Evolutionary conservation across 1,140 invertebrate species (phyloP).

Genomic region (Kradibia gibbosae): DNA sequence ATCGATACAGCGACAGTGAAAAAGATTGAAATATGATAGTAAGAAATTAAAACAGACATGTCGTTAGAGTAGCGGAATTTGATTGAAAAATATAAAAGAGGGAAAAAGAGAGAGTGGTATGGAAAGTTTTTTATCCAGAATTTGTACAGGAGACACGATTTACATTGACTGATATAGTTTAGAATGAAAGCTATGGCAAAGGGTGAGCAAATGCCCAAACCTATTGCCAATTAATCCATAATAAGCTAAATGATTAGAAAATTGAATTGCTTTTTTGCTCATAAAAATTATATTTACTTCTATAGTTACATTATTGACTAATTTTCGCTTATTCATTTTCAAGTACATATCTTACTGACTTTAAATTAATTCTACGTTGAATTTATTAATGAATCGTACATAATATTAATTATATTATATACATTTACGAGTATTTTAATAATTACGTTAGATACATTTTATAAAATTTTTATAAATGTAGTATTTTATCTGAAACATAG

Average conservation of each 20-base stretch:
- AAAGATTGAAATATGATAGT: neutral
- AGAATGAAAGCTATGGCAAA: conserved; percentile 5
- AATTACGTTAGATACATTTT: too few species aligned
- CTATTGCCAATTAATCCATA: conserved; percentile 38
- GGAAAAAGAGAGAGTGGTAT: neutral
- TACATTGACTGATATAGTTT: neutral
- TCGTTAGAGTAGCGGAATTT: conserved; percentile 8
- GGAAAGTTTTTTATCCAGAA: neutral
- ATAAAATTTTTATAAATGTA: neutral
- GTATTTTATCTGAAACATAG: neutral
- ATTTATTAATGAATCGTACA: too few species aligned
- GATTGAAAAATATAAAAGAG: conserved; percentile 26
- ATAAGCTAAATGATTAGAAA: conserved; percentile 37
- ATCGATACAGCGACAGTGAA: neutral
- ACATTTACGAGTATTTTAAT: too few species aligned
- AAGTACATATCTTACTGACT: too few species aligned
- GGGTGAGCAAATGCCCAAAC: conserved; percentile 26
- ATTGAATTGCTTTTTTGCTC: conserved; percentile 12
- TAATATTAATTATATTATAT: too few species aligned
- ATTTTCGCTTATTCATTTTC: too few species aligned
- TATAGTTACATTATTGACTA: too few species aligned
- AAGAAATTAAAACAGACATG: conserved; percentile 18
- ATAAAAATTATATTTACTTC: neutral
- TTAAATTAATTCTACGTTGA: too few species aligned
- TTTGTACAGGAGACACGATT: neutral